phyloP scores from a whole-genome alignment of 2,113 vertebrate species.

The Phalacrocorax pelagicus region DNA sequence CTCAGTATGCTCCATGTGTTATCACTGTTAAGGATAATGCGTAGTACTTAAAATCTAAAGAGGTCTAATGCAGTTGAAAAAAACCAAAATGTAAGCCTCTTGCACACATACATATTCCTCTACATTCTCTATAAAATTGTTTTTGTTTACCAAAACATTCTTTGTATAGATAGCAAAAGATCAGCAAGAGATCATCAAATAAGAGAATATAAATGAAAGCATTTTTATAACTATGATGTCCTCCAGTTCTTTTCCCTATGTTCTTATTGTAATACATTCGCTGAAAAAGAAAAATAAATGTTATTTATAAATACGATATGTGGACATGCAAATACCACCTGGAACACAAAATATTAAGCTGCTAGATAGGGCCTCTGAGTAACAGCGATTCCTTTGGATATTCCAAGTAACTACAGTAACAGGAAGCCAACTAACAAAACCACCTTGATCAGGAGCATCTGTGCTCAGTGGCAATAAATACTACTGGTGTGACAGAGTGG shows the following conservation, averaged over 20 bases:
- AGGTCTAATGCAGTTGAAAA: not conserved
- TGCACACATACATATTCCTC: not conserved
- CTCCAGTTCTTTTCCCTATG: not conserved
- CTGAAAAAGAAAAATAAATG: not conserved
- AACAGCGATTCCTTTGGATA: not conserved
- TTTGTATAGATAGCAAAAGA: not conserved
- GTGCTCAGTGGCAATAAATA: not conserved
- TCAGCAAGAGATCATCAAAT: not conserved
- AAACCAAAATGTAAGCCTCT: not conserved
- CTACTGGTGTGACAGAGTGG: not conserved
- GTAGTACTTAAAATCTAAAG: not conserved
- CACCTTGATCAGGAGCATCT: not conserved
- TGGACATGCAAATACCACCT: not conserved
- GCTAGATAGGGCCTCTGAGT: not conserved
- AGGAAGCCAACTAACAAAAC: not conserved
- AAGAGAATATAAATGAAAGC: not conserved
- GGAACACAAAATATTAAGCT: conserved; percentile 23
- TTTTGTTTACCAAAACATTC: not conserved
- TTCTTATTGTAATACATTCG: not conserved
- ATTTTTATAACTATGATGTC: not conserved
- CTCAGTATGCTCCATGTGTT: not conserved
- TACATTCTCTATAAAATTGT: not conserved
- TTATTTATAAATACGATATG: conserved; percentile 19
- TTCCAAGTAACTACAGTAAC: not conserved
- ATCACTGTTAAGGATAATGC: not conserved